A percentile compares a stretch with the other conserved stretches of the same genome.
Evolutionary conservation across 2,113 vertebrate species (phyloP).

Genomic region (Micronycteris hirsuta): DNA sequence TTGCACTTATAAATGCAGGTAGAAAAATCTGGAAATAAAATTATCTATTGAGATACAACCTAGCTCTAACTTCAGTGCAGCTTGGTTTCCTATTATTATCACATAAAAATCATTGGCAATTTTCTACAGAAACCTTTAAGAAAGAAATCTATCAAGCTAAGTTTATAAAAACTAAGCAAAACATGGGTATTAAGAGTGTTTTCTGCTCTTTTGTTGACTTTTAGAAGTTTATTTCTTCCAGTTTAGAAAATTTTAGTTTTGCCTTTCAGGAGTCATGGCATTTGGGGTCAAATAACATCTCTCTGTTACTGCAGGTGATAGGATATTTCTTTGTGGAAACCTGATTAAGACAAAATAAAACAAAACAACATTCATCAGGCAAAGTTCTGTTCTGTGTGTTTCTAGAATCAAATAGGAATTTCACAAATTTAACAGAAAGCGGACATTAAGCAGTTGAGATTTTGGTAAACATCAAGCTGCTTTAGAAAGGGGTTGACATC

Average conservation of each 20-base stretch:
- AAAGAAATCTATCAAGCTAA: background rate
- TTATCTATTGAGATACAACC: background rate
- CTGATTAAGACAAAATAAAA: background rate
- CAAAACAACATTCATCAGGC: background rate
- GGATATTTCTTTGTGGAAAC: background rate
- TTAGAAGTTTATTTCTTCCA: conserved; percentile 16
- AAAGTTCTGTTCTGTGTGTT: background rate
- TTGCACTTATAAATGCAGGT: background rate
- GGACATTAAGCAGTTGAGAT: background rate
- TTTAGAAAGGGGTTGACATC: background rate
- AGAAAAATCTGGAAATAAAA: conserved; percentile 7
- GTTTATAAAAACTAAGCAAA: background rate
- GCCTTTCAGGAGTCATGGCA: background rate
- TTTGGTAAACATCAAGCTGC: background rate
- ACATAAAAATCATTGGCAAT: conserved; percentile 23
- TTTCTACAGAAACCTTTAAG: background rate
- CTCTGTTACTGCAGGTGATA: background rate
- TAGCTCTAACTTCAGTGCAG: background rate
- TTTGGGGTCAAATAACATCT: background rate
- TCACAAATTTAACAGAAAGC: background rate
- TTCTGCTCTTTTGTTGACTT: background rate
- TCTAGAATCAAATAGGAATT: background rate
- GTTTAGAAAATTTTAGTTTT: background rate
- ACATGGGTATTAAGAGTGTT: background rate
- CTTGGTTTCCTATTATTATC: background rate